Evolutionary conservation across 1,140 invertebrate species (phyloP), one percentile per base, ranked within the genome.

Genomic region (Campoletis sonorensis): DNA sequence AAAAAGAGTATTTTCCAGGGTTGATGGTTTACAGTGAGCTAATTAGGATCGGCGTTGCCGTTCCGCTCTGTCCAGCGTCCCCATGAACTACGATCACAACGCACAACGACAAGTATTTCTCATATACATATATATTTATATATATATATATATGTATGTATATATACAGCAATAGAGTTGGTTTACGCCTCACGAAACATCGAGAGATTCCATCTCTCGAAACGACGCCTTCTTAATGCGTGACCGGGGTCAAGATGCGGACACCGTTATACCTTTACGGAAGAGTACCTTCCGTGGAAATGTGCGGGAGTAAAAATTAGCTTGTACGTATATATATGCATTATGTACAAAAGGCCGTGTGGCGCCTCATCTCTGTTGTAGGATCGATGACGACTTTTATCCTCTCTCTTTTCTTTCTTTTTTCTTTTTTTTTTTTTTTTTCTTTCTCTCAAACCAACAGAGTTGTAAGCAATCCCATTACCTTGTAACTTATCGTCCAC

Each of bases 121-220:
- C 11, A 23, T 64, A 64, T 26, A 64, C 61, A 16, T n/a, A 58
- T 10, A 18, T 58, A 58, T n/a, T 16, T 33, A 51, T 51, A 58
- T 23, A 18, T 21, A 61, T 30, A 61, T 64, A 77, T n/a, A 18
- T 58, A 58, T n/a, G 16, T 33, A 51, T 51, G 45, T 23, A 18
- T 21, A 61, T 30, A 61, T 64, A 77, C 16, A 23, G 37, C 21
- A 79, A 61, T 79, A 45, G 58, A 64, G 33, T 67, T 40, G 16
- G 30, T 86, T 88, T 85, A 86, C 86, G 85, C 80, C 80, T 88
- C 80, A 84, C 87, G 86, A 86, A 26, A 79, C 58, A 81, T 75
- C 84, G 84, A 72, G 83, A 88, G 88, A 88, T 89, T 86, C 84
- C 85, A 89, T 89, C 88, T 89, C 88, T 87, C 64, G 82, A 80